phyloP scores from a whole-genome alignment of 2,113 vertebrate genomes.

The Gracilinanus agilis region DNA sequence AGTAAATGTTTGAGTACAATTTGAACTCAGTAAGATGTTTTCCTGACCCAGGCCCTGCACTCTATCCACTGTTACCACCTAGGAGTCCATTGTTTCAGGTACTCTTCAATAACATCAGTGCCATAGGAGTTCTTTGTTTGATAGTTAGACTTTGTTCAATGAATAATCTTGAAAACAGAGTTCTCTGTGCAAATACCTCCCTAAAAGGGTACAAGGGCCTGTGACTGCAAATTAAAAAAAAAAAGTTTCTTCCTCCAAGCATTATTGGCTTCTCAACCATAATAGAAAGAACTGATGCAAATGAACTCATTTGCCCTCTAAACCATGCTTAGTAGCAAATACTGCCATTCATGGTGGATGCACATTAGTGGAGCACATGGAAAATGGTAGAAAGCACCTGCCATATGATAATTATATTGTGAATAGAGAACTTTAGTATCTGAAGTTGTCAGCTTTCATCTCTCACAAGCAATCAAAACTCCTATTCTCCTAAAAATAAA shows the following conservation, averaged over 20 bases:
- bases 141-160: background rate
- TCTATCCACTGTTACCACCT: no score
- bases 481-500: background rate
- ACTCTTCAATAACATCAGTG: no score
- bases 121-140: background rate
- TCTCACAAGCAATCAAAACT: slow-evolving; percentile 6
- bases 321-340: background rate
- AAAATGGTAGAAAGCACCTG: background rate
- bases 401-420: background rate
- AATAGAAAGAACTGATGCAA: background rate
- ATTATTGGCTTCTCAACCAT: background rate
- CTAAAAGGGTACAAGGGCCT: background rate
- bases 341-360: background rate
- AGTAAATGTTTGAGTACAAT: no score
- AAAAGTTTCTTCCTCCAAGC: background rate
- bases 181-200: background rate
- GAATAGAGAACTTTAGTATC: background rate
- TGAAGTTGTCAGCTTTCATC: background rate
- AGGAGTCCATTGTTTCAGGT: no score
- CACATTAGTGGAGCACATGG: background rate
- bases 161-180: background rate
- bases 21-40: no score
- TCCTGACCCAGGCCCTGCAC: no score
- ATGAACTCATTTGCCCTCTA: background rate
- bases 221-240: background rate